Percentiles rank a stretch among this genome's conserved stretches.
Conservation (phyloP, 2,113 vertebrate species). For the Elanus axillaris region DNA sequence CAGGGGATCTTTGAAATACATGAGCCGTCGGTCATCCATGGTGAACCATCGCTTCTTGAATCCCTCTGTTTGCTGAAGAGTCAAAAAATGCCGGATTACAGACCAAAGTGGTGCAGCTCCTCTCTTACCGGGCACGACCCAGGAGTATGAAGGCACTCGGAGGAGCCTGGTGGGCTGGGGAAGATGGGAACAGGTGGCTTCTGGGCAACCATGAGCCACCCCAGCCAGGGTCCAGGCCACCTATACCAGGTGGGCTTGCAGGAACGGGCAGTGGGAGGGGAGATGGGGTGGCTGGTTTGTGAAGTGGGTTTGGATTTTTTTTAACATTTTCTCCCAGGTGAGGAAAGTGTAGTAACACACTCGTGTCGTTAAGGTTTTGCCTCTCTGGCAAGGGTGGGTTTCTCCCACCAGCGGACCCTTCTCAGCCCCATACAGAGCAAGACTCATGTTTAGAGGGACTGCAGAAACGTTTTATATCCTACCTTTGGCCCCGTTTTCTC, state of each 20-base stretch:
- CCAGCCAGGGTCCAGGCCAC: background rate
- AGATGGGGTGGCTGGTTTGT: too few relatives aligned
- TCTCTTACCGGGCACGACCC: rapidly evolving
- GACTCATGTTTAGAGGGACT: rapidly evolving
- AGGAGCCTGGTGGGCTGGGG: background rate
- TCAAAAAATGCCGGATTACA: background rate
- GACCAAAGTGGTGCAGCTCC: background rate
- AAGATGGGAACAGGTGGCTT: rapidly evolving
- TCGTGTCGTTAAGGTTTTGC: rapidly evolving
- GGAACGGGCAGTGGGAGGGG: background rate
- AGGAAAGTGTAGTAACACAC: background rate
- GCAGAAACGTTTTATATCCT: background rate
- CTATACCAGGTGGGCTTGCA: background rate
- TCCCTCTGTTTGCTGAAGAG: conserved; percentile 88
- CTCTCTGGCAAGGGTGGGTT: too few relatives aligned
- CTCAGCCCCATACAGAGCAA: background rate
- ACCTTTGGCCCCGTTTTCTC: conserved; percentile 92
- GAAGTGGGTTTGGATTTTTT: background rate
- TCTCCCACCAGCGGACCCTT: background rate
- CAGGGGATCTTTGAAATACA: conserved; percentile 98
- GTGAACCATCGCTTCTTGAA: conserved; percentile 98
- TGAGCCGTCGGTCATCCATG: conserved; percentile 92
- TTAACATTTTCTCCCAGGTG: background rate
- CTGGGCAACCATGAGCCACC: background rate
- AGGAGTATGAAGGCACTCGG: background rate